Evolutionary conservation across 2,113 vertebrate genomes (phyloP).

Genomic region (Pterocles gutturalis): DNA sequence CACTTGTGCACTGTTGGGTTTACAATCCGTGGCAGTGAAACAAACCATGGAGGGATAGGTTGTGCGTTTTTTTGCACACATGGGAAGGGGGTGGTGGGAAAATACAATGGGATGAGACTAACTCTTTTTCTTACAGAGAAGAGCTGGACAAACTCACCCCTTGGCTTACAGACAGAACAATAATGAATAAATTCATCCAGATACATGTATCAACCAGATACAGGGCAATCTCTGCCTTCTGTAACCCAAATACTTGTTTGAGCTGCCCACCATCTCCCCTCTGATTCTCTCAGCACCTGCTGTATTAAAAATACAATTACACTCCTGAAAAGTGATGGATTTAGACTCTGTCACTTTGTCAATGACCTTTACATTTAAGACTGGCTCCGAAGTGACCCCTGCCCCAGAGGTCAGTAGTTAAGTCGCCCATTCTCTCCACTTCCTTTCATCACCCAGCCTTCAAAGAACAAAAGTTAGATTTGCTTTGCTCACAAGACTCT

Average conservation of each 20-base stretch:
- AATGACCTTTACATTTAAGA: conserved; percentile 70
- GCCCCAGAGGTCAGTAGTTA: conserved; percentile 89
- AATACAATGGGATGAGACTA: neutral
- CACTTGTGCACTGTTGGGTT: neutral
- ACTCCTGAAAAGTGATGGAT: conserved; percentile 10
- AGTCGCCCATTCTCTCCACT: conserved; percentile 80
- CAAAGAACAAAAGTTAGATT: conserved; percentile 67
- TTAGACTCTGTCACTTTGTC: conserved; percentile 54
- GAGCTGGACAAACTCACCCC: neutral
- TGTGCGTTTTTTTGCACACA: neutral
- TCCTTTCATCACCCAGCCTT: conserved; percentile 66
- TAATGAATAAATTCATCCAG: neutral
- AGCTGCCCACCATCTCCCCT: neutral
- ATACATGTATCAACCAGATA: neutral
- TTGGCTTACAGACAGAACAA: neutral
- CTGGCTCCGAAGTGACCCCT: conserved; percentile 79
- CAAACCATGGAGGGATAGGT: neutral
- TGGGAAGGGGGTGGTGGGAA: neutral
- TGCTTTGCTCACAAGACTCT: conserved; percentile 21
- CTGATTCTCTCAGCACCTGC: conserved; percentile 69
- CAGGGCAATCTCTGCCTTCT: neutral
- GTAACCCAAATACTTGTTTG: neutral
- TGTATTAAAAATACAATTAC: conserved; percentile 59
- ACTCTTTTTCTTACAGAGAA: neutral
- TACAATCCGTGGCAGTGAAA: neutral